Base-by-base conservation (phyloP, 2,888 invertebrate species). In the Lysandra bellargus region DNA sequence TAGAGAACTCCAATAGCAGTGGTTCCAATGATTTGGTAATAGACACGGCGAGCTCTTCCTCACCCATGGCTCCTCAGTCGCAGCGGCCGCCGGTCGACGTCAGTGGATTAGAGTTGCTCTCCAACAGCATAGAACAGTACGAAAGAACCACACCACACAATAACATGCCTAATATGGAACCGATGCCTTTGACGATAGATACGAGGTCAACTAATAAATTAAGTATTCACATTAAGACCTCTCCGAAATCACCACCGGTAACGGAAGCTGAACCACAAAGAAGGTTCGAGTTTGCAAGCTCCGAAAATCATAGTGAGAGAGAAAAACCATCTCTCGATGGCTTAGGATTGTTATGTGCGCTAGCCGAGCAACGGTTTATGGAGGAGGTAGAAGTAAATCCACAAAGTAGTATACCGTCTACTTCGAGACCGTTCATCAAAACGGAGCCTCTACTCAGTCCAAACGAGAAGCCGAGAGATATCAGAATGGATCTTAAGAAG, bases 111-210 rank as follows among this genome's bases (percentile, higher is more conserved):
- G 97, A 98, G 87, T 90, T 98, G 69, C 89, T 98, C 40, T 98
- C 98, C 0, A 98, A 98, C 85, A 98, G 98, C 87, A 98, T 98
- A 81, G 97, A 97, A 80, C 97, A 97, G 84, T 96, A 97, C 83
- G 97, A 97, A 85, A 95, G 95, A 79, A 92, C 93, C 0, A 93
- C 91, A 72, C 89, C 95, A 23, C 88, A 90, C 17, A 89, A 87
- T 57, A 88, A 86, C 80, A 89, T 91, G 89, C 91, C 94, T 1
- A 81, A 82, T 4, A 82, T 92, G 80, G 93, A 93, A 23, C 85
- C 90, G 1, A 80, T 83, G 1, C 90, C 93, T 0, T 81, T 92
- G 44, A 93, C 91, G 1, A 84, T 94, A 3, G 95, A 94, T 77
- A 94, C 95, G 0, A 91, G 95, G 57, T 86, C 88, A 4, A 85